phyloP scores from a whole-genome alignment of 2,888 invertebrate genomes.

The Sarcophaga carnaria region DNA sequence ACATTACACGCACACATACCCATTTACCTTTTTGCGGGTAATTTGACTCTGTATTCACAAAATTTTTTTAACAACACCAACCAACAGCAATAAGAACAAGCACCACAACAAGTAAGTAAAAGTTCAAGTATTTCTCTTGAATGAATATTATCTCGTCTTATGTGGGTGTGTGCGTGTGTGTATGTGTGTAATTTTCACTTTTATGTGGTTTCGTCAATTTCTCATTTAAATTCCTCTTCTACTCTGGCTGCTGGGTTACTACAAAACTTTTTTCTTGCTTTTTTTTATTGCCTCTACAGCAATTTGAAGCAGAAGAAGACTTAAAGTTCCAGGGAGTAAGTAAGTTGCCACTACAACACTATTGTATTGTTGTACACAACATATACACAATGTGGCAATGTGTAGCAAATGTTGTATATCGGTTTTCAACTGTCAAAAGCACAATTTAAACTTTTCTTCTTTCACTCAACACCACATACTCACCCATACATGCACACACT shows the following conservation, averaged over 20 bases:
- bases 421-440: conserved; percentile 63
- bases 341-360: not conserved
- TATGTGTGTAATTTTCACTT: conserved; percentile 24
- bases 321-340: too few relatives aligned
- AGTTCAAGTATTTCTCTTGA: conserved; percentile 44
- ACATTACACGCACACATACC: too few relatives aligned
- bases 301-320: not conserved
- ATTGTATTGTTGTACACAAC: conserved; percentile 1
- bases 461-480: not conserved
- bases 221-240: conserved; percentile 4
- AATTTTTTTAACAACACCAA: not conserved
- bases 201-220: conserved; percentile 54
- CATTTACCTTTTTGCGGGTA: not conserved
- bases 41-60: not conserved
- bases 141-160: conserved; percentile 31
- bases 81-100: not conserved
- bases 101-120: conserved; percentile 7
- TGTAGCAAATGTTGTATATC: conserved; percentile 16
- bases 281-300: not conserved
- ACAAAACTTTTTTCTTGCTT: not conserved
- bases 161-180: not conserved
- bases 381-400: not conserved
- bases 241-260: not conserved
- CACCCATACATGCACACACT: not conserved
- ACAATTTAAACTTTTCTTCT: conserved; percentile 55